Evolutionary conservation across 2,797 vertebrate genomes (phyloP), one percentile per base, ranked within the genome.

Genomic region (Tokudaia muenninki): DNA sequence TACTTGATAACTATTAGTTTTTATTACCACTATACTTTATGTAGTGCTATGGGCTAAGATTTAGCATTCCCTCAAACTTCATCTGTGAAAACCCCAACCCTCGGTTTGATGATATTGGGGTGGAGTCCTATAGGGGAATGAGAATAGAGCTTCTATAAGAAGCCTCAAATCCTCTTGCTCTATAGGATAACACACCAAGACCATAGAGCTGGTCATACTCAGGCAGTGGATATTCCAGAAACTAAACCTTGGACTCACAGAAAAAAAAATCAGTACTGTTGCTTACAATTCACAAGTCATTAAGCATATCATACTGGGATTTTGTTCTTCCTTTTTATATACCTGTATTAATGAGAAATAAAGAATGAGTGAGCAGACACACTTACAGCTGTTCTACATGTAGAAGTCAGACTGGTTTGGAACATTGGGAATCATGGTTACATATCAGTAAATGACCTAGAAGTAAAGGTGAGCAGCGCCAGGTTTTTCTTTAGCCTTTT

Each of bases 1-100:
- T 19, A 44, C n/a, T 61, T 34, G 63, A 26, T n/a, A 55, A 87
- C 12, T 41, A 16, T 26, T 61, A 41, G 24, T 6, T 89, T 75
- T 94, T 86, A 52, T 90, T 84, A 41, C 22, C 75, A 47, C 55
- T 83, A 72, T 50, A 47, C n/a, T 82, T 91, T 92, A 61, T 70
- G 11, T 37, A 67, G 44, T 55, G 19, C 50, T 26, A 26, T 77
- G 13, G 47, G 65, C 59, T 65, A 37, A 74, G 34, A 47, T 55
- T 50, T 65, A 44, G 37, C n/a, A 47, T 22, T 14, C 19, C 24
- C 37, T 83, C 31, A 47, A 37, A 67, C 24, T 65, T 50, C 31
- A 41, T 44, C 31, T 50, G 12, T 41, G 59, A 24, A 50, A 83
- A 78, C 74, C 47, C 17, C 37, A 57, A 13, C 22, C 34, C 21